Percentiles rank a stretch among this genome's conserved stretches.
These are phyloP conservation scores for Ceratitis capitata DNA, from an alignment of 1,140 invertebrate genomes.

Conservation along the genomic window DNA sequence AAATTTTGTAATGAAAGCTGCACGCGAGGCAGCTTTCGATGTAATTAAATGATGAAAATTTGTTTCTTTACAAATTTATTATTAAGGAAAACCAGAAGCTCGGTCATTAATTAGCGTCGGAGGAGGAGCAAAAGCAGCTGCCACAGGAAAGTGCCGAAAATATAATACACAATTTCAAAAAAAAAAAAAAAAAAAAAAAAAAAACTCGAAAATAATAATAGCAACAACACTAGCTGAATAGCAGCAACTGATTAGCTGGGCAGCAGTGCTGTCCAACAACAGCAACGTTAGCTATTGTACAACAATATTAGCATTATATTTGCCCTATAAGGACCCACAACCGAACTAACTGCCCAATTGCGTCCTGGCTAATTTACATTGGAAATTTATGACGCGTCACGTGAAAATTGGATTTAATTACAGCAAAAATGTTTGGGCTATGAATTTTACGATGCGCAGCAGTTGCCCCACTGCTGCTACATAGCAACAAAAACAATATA, in stretches of 20 bases:
- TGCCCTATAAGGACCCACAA: neutral
- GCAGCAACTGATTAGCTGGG: neutral
- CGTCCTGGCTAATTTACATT: conserved; percentile 29
- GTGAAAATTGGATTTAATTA: conserved; percentile 38
- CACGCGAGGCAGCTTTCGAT: neutral
- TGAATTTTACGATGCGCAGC: neutral
- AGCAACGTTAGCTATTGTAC: neutral
- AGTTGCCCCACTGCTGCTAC: neutral
- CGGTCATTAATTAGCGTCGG: neutral
- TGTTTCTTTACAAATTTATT: neutral
- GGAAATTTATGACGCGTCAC: conserved; percentile 34
- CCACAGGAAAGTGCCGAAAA: neutral
- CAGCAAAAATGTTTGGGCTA: conserved; percentile 19
- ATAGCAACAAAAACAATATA: neutral
- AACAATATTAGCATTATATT: neutral
- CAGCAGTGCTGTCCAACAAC: neutral
- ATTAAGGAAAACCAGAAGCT: conserved; percentile 23
- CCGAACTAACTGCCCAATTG: conserved; percentile 30
- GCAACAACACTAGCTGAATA: neutral
- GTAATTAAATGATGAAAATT: neutral
- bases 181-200: neutral
- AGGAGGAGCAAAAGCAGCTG: neutral
- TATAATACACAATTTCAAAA: neutral
- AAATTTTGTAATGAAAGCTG: neutral
- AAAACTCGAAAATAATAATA: neutral